Base-by-base conservation (phyloP, 2,113 vertebrate species). In the Eulemur macaco region DNA sequence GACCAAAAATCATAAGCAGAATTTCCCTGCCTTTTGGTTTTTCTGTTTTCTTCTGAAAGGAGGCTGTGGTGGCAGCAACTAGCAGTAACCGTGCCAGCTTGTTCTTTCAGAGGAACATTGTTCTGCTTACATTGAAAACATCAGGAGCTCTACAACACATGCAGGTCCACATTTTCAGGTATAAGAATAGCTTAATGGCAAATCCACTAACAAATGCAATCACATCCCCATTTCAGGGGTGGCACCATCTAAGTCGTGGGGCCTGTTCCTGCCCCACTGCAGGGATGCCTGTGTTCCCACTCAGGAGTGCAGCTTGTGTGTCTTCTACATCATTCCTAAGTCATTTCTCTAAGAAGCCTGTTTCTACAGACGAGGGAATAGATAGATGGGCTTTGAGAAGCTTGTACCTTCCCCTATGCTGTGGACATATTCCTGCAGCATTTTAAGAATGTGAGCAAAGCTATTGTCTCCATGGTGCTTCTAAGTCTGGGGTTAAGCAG, bases 1-100 rank as follows among this genome's bases (percentile, higher is more conserved):
- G 73, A 83, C 37, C 37, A 66, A 71, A 74, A 52, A 73, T 20
- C 21, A 34, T 14, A 71, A 56, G 56, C 9, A 47, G 50, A 64
- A 64, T 52, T 89, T 91, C 31, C 66, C 54, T 76, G 64, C 52
- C 34, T 91, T 69, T 74, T 14, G 12, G 9, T 52, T 88, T 58
- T 45, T 71, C 68, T 91, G 69, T 85, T 91, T 95, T 91, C 73
- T 82, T 88, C 39, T 14, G 82, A 94, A 88, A 93, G 8, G 20
- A 80, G 56, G 39, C 34, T 81, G 21, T 64, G 20, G 50, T 47
- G 68, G 63, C 39, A 84, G 37, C 34, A 25, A 8, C 15, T 45
- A n/a, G 63, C 58, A 91, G 21, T 34, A 39, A 29, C 8, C 1
- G 37, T 13, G 66, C 52, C 64, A 56, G 42, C 64, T 84, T 80